Evolutionary conservation across 2,113 vertebrate species (phyloP), one percentile per base, ranked within the genome.

Genomic region (Acanthochromis polyacanthus): DNA sequence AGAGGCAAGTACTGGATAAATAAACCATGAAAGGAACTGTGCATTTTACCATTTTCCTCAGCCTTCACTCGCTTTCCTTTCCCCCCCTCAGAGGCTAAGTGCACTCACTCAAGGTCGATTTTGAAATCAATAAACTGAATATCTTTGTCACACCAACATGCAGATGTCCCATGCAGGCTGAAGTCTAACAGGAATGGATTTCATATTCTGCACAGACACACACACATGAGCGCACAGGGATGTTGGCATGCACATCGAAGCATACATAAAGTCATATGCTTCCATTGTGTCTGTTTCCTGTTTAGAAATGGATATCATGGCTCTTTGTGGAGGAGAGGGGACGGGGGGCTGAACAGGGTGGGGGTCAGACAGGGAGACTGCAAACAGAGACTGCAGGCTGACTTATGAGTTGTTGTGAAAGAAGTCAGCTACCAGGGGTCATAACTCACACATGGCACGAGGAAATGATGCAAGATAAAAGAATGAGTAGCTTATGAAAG

Each of bases 381-480:
- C 45, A 38, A 38, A 46, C 36, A 46, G 23, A 52, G 77, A 28
- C 50, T 30, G 83, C 57, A 80, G 61, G 48, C 56, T 73, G 82
- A 83, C 61, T 77, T 79, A 81, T 80, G 78, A 73, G 69, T 75
- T 84, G 75, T 75, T 82, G 85, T 82, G 80, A 80, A 84, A 75
- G 56, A 78, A 83, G 79, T 78, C 81, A 81, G 67, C 51, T 78
- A 58, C 20, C 63, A 48, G 45, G 46, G 83, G 50, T 83, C 76
- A 43, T 82, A 72, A 78, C 67, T 86, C 83, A 76, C 80, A 65
- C 46, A 43, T 38, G 30, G 40, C 64, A 51, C 23, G 4, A 22
- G 46, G 22, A 56, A 63, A 71, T 75, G 78, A 80, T 61, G 71
- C 20, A 25, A 59, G 43, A 48, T 30, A n/a, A 51, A 32, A 69